phyloP scores from a whole-genome alignment of 2,888 invertebrate species.

The Brenthis hecate region DNA sequence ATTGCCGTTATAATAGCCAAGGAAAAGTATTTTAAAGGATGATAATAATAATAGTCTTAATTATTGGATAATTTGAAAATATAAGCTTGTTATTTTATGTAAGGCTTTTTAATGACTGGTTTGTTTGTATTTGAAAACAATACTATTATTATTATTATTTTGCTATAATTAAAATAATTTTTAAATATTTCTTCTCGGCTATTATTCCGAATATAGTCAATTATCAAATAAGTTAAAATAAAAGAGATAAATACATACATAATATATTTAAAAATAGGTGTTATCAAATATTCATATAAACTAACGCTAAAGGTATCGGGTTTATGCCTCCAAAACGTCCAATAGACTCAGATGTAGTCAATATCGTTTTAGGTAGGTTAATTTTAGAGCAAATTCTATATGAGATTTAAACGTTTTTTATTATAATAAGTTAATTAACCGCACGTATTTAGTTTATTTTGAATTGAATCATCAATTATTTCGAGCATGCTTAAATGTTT shows the following conservation, averaged over 20 bases:
- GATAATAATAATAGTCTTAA: background rate
- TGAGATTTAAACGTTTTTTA: slow-evolving; percentile 13
- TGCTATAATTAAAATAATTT: background rate
- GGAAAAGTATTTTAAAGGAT: background rate
- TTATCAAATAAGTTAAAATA: background rate
- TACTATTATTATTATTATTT: background rate
- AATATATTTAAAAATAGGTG: slow-evolving; percentile 32
- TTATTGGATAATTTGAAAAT: background rate
- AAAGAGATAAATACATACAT: background rate
- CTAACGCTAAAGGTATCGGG: slow-evolving; percentile 73
- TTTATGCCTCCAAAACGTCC: slow-evolving; percentile 51
- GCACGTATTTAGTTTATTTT: slow-evolving; percentile 52
- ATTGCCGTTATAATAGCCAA: background rate
- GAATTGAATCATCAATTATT: slow-evolving; percentile 10
- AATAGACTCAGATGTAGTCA: slow-evolving; percentile 54
- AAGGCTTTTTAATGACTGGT: no score
- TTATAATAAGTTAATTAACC: slow-evolving; percentile 51
- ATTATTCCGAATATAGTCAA: no score
- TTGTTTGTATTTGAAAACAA: no score
- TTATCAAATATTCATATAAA: slow-evolving; percentile 48
- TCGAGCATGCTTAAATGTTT: slow-evolving; percentile 33
- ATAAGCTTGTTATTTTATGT: background rate
- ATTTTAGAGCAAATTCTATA: slow-evolving; percentile 37
- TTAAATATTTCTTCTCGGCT: background rate
- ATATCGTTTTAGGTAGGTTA: slow-evolving; percentile 48